phyloP scores from a whole-genome alignment of 1,140 invertebrate species.

The Platyura marginata region DNA sequence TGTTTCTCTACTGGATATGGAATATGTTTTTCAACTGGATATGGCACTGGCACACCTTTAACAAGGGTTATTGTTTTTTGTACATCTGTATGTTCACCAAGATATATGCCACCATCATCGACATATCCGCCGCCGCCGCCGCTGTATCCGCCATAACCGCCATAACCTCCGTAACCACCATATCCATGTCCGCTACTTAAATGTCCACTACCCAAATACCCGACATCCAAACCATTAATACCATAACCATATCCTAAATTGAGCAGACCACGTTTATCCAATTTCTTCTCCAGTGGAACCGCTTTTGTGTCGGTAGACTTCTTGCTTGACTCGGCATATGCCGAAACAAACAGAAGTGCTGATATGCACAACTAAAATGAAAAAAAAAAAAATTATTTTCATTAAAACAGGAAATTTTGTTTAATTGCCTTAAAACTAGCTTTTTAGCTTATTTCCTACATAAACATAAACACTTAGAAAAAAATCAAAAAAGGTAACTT shows the following conservation, averaged over 20 bases:
- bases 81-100: slow-evolving; percentile 30
- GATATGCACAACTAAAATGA: slow-evolving; percentile 3
- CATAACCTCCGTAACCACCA: not conserved
- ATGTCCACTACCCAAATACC: slow-evolving; percentile 42
- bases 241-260: slow-evolving; percentile 32
- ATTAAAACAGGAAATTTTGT: too few species aligned
- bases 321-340: slow-evolving; percentile 1
- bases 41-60: slow-evolving; percentile 44
- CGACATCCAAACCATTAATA: slow-evolving; percentile 35
- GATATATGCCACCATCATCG: slow-evolving; percentile 15
- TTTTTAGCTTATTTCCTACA: too few species aligned
- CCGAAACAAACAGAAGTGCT: slow-evolving; percentile 1
- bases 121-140: not conserved
- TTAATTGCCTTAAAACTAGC: too few species aligned
- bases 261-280: slow-evolving; percentile 31
- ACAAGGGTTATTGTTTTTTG: slow-evolving; percentile 40
- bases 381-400: not conserved
- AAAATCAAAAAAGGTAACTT: too few species aligned
- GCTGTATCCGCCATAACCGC: not conserved
- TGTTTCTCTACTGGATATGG: slow-evolving; percentile 41
- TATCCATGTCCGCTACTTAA: slow-evolving; percentile 10
- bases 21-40: slow-evolving; percentile 39
- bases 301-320: not conserved
- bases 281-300: slow-evolving; percentile 4
- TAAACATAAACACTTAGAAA: too few species aligned